These are phyloP conservation scores for Morpho deidamia DNA, from an alignment of 2,888 invertebrate species.

Conservation along the genomic window DNA sequence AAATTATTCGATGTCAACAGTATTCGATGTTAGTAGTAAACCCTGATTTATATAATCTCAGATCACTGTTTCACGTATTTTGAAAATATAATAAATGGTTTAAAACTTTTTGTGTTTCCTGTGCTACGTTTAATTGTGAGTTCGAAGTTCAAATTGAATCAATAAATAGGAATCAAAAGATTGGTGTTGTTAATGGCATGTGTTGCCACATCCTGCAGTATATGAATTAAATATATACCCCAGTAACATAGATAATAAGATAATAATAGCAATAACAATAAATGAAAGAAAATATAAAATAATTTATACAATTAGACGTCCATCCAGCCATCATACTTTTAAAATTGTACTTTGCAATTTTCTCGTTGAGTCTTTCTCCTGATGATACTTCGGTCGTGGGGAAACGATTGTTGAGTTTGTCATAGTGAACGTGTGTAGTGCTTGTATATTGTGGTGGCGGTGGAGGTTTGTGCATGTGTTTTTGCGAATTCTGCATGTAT, in stretches of 20 bases:
- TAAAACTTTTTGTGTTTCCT: conserved; percentile 71
- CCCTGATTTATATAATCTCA: conserved; percentile 56
- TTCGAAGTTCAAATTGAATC: conserved; percentile 78
- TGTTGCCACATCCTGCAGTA: conserved; percentile 13
- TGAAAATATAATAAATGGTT: conserved; percentile 67
- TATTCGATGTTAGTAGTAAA: conserved; percentile 62
- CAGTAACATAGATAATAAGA: background rate
- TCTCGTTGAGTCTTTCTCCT: no score
- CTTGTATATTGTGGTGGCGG: no score
- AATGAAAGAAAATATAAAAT: no score
- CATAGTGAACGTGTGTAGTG: no score
- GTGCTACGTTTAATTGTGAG: conserved; percentile 78
- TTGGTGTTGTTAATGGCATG: conserved; percentile 60
- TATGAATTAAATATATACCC: background rate
- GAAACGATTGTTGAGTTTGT: no score
- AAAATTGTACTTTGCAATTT: no score
- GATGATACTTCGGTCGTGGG: no score
- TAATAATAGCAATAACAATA: no score
- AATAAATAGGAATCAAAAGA: conserved; percentile 75
- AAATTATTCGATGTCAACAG: conserved; percentile 34
- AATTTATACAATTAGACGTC: no score
- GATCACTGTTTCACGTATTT: conserved; percentile 66
- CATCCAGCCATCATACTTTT: no score
- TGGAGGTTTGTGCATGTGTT: no score
- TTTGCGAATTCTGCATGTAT: no score